Base-by-base conservation (phyloP, 2,888 invertebrate genomes). In the Octodonta nipae region DNA sequence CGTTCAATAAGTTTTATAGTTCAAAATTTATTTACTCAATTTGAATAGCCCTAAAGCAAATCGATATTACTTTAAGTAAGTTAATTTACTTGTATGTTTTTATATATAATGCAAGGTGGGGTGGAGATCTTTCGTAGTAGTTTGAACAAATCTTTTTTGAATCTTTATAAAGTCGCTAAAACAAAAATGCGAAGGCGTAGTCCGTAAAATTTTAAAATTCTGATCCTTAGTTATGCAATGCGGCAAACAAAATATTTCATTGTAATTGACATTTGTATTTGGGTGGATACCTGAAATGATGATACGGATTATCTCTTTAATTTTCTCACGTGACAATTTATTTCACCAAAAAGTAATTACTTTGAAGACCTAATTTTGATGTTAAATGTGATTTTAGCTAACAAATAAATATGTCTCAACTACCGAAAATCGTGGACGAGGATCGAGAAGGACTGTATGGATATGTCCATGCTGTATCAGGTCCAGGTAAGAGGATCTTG, bases 401-500 rank as follows among this genome's bases (percentile, higher is more conserved):
- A n/a, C 22, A 10, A 22, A 22, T 31, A 65, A 75, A 64, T 50
- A 83, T 82, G 80, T 70, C 74, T 52, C 66, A 64, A 45, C 64
- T 86, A 60, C 73, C 72, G 52, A 80, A 74, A 61, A 75, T 88
- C 55, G 69, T 70, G 51, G 79, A 86, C 65, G 87, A 82, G 53
- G 89, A 89, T 44, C 77, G 72, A 53, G 96, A 98, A 66, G 73
- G 78, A 26, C 75, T 66, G 55, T 93, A 85, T 63, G 98, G 98
- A 46, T 93, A 83, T 64, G 96, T 98, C 24, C 89, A 77, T 58
- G 95, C 92, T 25, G 98, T 98, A 13, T 98, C 96, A 34, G 98
- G 98, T 49, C 96, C 96, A 66, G 95, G 93, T 93, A 63, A 64
- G 65, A 41, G 25, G 28, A 20, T n/a, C 26, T 7, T 28, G 3